phyloP scores from a whole-genome alignment of 1,140 invertebrate genomes.

The Chlorops oryzae region DNA sequence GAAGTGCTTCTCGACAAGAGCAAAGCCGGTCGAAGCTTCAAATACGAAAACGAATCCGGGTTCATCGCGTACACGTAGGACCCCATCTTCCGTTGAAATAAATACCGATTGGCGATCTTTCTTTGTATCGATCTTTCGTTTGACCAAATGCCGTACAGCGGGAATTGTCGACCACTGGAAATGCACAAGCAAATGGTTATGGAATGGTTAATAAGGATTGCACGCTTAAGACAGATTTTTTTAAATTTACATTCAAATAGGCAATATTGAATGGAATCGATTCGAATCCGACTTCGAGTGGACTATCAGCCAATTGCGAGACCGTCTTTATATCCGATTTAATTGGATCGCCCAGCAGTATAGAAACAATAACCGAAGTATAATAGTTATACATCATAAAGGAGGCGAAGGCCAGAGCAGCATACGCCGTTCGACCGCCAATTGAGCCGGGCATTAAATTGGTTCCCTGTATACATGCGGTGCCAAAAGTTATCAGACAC shows the following conservation, averaged over 20 bases:
- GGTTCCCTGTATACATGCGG: constrained; percentile 38
- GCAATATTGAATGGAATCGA: constrained; percentile 31
- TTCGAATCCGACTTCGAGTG: constrained; percentile 32
- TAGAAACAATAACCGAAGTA: constrained; percentile 40
- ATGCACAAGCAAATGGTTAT: background rate
- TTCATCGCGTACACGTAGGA: constrained; percentile 29
- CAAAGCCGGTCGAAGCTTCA: constrained; percentile 30
- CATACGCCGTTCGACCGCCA: constrained; percentile 31
- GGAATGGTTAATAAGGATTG: background rate
- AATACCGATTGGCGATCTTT: constrained; percentile 25
- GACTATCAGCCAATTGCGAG: constrained; percentile 37
- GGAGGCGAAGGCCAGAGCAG: constrained; percentile 31
- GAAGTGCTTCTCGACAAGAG: constrained; percentile 30
- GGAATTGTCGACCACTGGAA: constrained; percentile 25
- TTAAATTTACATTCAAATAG: constrained; percentile 35
- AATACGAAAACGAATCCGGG: constrained; percentile 36
- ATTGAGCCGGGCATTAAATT: constrained; percentile 27
- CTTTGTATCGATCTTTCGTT: constrained; percentile 32
- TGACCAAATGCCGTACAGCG: constrained; percentile 26
- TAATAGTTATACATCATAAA: constrained; percentile 46
- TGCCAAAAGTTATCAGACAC: constrained; percentile 31
- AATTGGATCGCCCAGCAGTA: constrained; percentile 34
- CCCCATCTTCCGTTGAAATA: constrained; percentile 30
- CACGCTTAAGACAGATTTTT: background rate
- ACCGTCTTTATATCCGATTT: constrained; percentile 38